These are phyloP conservation scores for Drosophila borborema DNA, from an alignment of 2,888 invertebrate species.

Conservation along the genomic window DNA sequence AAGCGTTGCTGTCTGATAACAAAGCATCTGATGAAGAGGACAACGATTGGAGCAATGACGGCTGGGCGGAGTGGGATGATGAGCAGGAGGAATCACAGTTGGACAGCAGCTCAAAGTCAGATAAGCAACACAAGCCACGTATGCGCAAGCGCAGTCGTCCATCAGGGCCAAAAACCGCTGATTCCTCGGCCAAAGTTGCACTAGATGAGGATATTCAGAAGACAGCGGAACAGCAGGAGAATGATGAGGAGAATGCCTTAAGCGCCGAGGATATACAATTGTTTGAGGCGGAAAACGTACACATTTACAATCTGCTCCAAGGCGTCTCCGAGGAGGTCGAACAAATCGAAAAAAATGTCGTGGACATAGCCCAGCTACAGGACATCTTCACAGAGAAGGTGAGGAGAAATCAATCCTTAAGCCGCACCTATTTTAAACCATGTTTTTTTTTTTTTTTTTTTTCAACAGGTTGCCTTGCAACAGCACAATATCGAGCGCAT, in stretches of 20 bases:
- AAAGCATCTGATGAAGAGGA: conserved; percentile 28
- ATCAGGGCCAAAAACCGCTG: conserved; percentile 27
- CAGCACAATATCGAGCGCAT: conserved; percentile 97
- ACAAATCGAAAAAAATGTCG: conserved; percentile 95
- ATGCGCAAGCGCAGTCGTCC: conserved; percentile 56
- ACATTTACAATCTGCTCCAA: conserved; percentile 94
- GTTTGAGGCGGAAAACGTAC: conserved; percentile 96
- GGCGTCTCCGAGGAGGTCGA: conserved; percentile 95
- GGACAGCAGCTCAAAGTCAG: conserved; percentile 16
- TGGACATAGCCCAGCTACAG: conserved; percentile 97
- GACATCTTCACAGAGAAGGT: conserved; percentile 98
- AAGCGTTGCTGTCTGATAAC: conserved; percentile 5
- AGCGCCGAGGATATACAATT: conserved; percentile 96
- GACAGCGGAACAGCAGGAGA: conserved; percentile 77
- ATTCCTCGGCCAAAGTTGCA: conserved; percentile 79
- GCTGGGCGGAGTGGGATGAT: conserved; percentile 61
- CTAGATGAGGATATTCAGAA: conserved; percentile 83
- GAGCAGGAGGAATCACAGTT: conserved; percentile 31
- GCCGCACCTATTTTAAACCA: background rate
- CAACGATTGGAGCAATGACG: conserved; percentile 65
- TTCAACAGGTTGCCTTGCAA: conserved; percentile 91
- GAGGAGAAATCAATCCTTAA: conserved; percentile 7
- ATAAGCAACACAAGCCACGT: conserved; percentile 42
- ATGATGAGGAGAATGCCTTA: conserved; percentile 86
- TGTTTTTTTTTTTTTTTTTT: background rate